Evolutionary conservation across 2,797 vertebrate species (phyloP).

Genomic region (Simalia tracyae): DNA sequence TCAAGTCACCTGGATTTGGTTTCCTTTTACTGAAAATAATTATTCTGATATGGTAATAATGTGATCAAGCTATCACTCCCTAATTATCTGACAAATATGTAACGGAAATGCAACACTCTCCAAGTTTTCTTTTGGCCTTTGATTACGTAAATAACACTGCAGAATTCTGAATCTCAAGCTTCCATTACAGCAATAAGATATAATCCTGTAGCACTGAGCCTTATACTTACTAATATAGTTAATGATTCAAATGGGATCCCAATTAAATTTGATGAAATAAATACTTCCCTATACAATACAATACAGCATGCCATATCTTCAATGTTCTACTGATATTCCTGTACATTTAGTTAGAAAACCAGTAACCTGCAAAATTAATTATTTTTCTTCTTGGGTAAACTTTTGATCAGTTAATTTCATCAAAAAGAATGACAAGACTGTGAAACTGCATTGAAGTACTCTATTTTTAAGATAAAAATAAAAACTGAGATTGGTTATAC

Average conservation of each 20-base stretch:
- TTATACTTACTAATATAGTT: not conserved
- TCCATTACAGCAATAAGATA: not conserved
- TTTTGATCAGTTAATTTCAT: not conserved
- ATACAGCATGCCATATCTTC: not conserved
- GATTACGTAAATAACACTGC: not conserved
- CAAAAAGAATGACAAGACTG: not conserved
- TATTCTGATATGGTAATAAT: not conserved
- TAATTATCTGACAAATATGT: not conserved
- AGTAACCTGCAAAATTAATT: not conserved
- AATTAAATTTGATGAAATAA: not conserved
- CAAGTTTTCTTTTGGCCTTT: not conserved
- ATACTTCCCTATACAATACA: not conserved
- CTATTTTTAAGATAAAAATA: not conserved
- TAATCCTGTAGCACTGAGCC: not conserved
- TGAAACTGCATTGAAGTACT: not conserved
- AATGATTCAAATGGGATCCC: not conserved
- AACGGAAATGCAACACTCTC: not conserved
- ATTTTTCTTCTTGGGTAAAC: not conserved
- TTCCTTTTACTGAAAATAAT: not conserved
- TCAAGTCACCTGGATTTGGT: not conserved
- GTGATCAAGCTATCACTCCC: not conserved
- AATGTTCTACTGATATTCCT: not conserved
- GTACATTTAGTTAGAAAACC: not conserved
- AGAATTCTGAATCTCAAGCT: not conserved
- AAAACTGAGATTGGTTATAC: not conserved